Evolutionary conservation across 2,888 invertebrate genomes (phyloP), one percentile per base, ranked within the genome.

Genomic region (Oegoconia quadripuncta): DNA sequence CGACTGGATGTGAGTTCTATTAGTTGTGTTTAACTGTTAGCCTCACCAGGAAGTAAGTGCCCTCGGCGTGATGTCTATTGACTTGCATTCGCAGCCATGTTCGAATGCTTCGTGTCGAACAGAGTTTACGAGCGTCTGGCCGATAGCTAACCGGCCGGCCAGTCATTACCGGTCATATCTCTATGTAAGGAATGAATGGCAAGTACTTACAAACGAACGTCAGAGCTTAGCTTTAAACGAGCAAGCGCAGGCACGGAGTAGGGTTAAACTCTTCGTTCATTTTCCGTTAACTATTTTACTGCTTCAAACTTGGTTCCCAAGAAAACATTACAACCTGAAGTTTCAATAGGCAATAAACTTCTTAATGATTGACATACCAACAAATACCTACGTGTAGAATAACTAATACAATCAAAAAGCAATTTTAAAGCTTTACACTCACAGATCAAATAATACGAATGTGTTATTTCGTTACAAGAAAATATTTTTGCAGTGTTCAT

Each of bases 101-200:
- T 74, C 70, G 67, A 80, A 81, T 71, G 69, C 61, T 69, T 77
- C 73, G 74, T 66, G 79, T 73, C 65, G 75, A 73, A 71, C 70
- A 70, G 68, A 68, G 75, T 84, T 84, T 84, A 84, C 78, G 84
- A 83, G 78, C 81, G 74, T 59, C 71, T 68, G 65, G 69, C 73
- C 81, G 83, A 82, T 81, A 81, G 76, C 75, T 66, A 69, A n/a
- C 29, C 15, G 15, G 22, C 72, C 65, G 64, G 64, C 68, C 67
- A 67, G 74, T 81, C 83, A 80, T 84, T 83, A 82, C 74, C 68
- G 65, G 64, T 75, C 76, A 83, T 84, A 83, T 80, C 82, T 81
- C 78, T 80, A 68, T 74, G 79, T 72, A 65, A 64, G 71, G 74
- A 77, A 82, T 81, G 84, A 82, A 82, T 82, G 75, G 79, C 70